Base-by-base conservation (phyloP, 2,888 invertebrate genomes). In the Vesta saturnalis region DNA sequence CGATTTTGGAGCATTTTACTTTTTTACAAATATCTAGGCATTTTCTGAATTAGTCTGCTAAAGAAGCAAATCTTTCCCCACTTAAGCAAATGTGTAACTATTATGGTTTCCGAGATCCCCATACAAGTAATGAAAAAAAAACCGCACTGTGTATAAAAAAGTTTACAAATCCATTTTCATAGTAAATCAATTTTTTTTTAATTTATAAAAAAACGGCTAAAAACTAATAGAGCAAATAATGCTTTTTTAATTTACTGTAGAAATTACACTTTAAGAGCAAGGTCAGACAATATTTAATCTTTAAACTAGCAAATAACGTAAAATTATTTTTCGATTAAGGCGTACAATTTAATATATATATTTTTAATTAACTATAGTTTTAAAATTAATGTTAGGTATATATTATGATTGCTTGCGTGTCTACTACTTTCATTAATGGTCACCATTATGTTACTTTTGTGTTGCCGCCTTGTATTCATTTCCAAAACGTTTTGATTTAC, bases 251-350 rank as follows among this genome's bases (percentile, higher is more conserved):
- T 39, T 39, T n/a, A 39, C 39, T 39, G n/a, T 8, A 39, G n/a
- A 39, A 39, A 39, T 39, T 39, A 39, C n/a, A 2, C 52, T 52
- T 52, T 52, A n/a, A 19, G 52, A 19, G 52, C 52, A 52, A 52
- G 52, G 52, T 6, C 18, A 19, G 19, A 21, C 1, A 21, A 19
- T 52, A 52, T 52, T 52, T 52, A 52, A 52, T 52, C 21, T 49
- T 52, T 52, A 19, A 52, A 18, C 21, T 52, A 52, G 19, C 52
- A 52, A 52, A 52, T 52, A 52, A 52, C 52, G 39, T 52, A 52
- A 52, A 52, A 52, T 52, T 52, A 52, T 52, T 52, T 52, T 18
- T 52, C 52, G 52, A 52, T 52, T 52, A 52, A 52, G 52, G 52
- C 19, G 18, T 52, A 52, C 19, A 52, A 19, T 8, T 21, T 52